Percentiles rank a stretch among this genome's conserved stretches.
Conservation (phyloP, 1,140 invertebrate species). For the Drosophila melanogaster region DNA sequence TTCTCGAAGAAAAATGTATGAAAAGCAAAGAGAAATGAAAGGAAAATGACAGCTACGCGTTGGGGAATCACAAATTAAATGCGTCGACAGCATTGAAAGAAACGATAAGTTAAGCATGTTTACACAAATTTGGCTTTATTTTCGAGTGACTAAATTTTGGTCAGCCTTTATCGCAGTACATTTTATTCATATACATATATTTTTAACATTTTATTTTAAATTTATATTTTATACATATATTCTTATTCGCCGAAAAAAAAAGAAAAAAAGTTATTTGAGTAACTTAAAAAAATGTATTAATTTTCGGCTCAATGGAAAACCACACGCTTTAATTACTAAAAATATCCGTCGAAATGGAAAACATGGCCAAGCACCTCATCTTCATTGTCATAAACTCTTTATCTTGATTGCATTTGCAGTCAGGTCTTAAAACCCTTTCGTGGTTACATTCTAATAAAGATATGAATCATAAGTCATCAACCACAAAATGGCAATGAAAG, state of each 20-base stretch:
- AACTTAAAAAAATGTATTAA: too few species aligned
- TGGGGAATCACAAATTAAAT: slow-evolving; percentile 33
- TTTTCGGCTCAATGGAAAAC: neutral
- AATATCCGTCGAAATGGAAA: neutral
- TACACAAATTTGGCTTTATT: neutral
- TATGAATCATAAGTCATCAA: slow-evolving; percentile 28
- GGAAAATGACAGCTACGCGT: slow-evolving; percentile 10
- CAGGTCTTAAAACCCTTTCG: slow-evolving; percentile 34
- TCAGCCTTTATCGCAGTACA: neutral
- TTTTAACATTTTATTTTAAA: too few species aligned
- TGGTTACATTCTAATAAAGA: slow-evolving; percentile 30
- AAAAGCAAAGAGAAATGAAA: neutral
- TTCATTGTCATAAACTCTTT: slow-evolving; percentile 6
- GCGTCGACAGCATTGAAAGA: slow-evolving; percentile 8
- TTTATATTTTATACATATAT: too few species aligned
- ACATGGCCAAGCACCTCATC: slow-evolving; percentile 12
- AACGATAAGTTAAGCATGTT: slow-evolving; percentile 3
- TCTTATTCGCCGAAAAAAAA: too few species aligned
- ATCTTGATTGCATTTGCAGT: slow-evolving; percentile 24
- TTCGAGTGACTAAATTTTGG: neutral
- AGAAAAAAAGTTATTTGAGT: too few species aligned
- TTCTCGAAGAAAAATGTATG: slow-evolving; percentile 31
- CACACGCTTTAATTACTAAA: neutral
- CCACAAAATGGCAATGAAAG: slow-evolving; percentile 34
- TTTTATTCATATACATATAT: too few species aligned